Evolutionary conservation across 1,140 invertebrate species (phyloP).

Genomic region (Macrosteles quadrilineatus): DNA sequence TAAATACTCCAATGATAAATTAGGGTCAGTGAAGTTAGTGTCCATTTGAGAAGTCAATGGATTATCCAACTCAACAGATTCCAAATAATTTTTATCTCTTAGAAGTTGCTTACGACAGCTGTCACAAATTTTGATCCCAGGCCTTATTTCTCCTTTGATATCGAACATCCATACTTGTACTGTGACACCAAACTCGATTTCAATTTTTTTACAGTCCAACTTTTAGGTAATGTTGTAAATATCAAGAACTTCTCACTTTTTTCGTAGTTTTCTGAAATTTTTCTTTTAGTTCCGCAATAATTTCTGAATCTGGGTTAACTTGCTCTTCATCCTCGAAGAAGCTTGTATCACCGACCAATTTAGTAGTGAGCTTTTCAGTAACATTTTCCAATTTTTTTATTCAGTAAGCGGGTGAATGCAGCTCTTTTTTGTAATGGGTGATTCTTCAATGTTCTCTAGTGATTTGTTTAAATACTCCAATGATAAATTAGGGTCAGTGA

Average conservation of each 20-base stretch:
- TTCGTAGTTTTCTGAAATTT: constrained; percentile 17
- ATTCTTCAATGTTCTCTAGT: neutral
- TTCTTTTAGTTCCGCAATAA: neutral
- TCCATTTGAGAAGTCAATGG: constrained; percentile 2
- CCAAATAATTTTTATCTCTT: neutral
- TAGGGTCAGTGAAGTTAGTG: neutral
- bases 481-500: neutral
- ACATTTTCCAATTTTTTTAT: constrained; percentile 11
- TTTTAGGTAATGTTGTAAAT: constrained; percentile 1
- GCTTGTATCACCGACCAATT: neutral
- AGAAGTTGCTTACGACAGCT: too few species aligned
- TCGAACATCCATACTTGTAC: neutral
- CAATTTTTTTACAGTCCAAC: constrained; percentile 12
- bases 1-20: constrained; percentile 20
- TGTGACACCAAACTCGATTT: constrained; percentile 9
- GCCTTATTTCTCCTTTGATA: neutral
- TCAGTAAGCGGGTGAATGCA: neutral
- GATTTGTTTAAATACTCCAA: constrained; percentile 24
- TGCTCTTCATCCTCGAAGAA: neutral
- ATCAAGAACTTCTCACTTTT: constrained; percentile 8
- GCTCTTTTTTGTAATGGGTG: neutral
- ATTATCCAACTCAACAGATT: neutral
- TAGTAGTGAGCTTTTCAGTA: neutral
- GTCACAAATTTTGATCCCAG: too few species aligned
- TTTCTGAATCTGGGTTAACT: neutral